phyloP scores from a whole-genome alignment of 2,113 vertebrate species.

The Catharus minimus region DNA sequence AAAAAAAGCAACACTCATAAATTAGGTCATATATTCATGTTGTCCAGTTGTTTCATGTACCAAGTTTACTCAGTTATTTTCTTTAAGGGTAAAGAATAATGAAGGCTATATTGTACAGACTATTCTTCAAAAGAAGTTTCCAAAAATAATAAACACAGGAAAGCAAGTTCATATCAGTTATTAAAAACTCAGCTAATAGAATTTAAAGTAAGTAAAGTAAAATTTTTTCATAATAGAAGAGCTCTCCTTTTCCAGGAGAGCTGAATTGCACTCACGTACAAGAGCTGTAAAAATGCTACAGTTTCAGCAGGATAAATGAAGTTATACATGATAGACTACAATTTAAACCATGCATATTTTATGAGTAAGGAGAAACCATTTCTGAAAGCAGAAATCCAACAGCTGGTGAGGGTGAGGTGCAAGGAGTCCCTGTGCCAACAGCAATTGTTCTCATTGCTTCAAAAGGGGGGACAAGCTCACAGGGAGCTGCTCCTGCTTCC shows the following conservation, averaged over 20 bases:
- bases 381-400: not conserved
- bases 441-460: not conserved
- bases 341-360: not conserved
- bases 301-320: not conserved
- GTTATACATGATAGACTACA: not conserved
- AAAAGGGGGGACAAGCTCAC: not conserved
- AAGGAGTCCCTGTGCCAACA: not conserved
- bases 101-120: not conserved
- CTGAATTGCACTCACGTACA: not conserved
- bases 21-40: not conserved
- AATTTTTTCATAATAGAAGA: not conserved
- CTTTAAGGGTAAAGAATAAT: not conserved
- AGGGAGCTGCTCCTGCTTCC: not conserved
- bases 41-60: not conserved
- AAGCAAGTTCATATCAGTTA: not conserved
- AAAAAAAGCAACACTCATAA: not conserved
- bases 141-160: not conserved
- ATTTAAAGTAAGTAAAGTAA: not conserved
- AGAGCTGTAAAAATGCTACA: not conserved
- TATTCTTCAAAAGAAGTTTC: not conserved
- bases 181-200: not conserved
- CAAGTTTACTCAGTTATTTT: not conserved
- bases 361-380: not conserved
- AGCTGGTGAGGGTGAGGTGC: not conserved
- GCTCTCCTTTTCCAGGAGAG: not conserved